Base-by-base conservation (phyloP, 2,797 vertebrate genomes). In the Dicrostonyx torquatus region DNA sequence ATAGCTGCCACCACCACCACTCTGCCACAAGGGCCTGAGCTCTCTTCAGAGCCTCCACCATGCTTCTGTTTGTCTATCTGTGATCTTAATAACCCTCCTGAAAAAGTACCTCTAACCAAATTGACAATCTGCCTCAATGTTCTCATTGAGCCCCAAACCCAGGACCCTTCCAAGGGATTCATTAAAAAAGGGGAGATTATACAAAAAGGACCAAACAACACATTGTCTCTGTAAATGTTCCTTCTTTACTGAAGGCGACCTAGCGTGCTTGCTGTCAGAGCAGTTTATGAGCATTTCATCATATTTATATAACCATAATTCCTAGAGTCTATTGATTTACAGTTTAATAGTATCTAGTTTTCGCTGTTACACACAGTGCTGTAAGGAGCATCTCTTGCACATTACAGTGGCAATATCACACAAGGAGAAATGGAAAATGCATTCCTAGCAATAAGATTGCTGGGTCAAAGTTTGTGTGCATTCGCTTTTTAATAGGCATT, bases 401-500 rank as follows among this genome's bases (percentile, higher is more conserved):
- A 58, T 66, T 73, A 93, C 17, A 68, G 13, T 91, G 68, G 7
- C 58, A 55, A 62, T 24, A 72, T 12, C 66, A 2, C 43, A 14
- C 43, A 87, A 78, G 31, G 60, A 86, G n/a, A 92, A 76, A 62
- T 84, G 60, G 14, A 68, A 86, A 80, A 75, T 0, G 1, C 15
- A 84, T 85, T 79, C 0, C 12, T 53, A 55, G 40, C 20, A 83
- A 40, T 87, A 89, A 83, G 31, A 77, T 72, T 91, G 2, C 78
- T 89, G 22, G 50, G 45, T 88, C 43, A 90, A 80, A 92, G 34
- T n/a, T 86, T 70, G 37, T 55, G 31, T 90, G 17, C 14, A 70
- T 66, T 85, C 80, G 87, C 55, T 40, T 78, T 83, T 82, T 94
- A 53, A 79, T 79, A 90, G 70, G 18, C 13, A 76, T 76, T 82